These are phyloP conservation scores for Heloderma charlesbogerti DNA, from an alignment of 2,113 vertebrate genomes.

Conservation along the genomic window DNA sequence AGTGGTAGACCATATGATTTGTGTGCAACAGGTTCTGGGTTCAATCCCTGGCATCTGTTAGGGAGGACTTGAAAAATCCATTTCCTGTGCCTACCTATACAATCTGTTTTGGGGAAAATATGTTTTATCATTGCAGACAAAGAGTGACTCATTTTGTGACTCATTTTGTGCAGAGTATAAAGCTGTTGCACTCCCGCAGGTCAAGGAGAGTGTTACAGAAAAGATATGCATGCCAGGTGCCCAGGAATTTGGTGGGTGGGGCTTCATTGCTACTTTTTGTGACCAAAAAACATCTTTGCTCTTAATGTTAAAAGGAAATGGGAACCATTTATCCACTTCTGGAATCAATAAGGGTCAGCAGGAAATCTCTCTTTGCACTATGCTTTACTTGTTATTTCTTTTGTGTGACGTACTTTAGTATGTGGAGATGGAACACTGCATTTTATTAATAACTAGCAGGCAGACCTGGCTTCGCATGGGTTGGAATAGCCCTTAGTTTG, in stretches of 20 bases:
- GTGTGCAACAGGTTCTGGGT: neutral
- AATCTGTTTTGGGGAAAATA: neutral
- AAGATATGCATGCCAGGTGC: neutral
- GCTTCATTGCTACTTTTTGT: neutral
- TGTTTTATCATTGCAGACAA: neutral
- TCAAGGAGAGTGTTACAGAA: neutral
- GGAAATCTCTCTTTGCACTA: neutral
- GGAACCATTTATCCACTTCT: neutral
- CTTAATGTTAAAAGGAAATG: neutral
- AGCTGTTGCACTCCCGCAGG: neutral
- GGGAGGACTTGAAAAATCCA: neutral
- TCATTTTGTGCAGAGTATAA: neutral
- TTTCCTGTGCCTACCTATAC: neutral
- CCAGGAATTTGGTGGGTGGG: neutral
- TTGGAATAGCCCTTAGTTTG: too few relatives aligned
- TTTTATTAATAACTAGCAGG: neutral
- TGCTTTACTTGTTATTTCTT: neutral
- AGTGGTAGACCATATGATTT: neutral
- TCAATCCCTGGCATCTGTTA: neutral
- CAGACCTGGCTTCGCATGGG: too few relatives aligned
- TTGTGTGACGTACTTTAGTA: too few relatives aligned
- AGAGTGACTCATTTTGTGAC: neutral
- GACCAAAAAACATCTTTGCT: neutral
- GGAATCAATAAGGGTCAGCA: neutral
- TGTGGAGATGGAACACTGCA: neutral